Percentiles rank a stretch among this genome's conserved stretches.
phyloP scores from a whole-genome alignment of 1,140 invertebrate species.

The Zaprionus nigranus region DNA sequence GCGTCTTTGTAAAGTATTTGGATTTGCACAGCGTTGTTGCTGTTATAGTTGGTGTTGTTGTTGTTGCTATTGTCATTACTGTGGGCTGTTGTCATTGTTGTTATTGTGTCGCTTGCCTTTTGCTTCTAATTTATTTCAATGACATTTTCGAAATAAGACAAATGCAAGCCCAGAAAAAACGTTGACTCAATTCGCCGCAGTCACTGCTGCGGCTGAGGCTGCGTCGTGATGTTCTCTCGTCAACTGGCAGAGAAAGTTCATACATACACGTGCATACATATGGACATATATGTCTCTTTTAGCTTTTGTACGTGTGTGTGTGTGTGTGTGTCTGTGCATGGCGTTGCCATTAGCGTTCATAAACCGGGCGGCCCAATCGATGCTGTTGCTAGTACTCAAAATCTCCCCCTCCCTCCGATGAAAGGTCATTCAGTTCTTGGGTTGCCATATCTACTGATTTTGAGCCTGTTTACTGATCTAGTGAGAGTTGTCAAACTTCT shows the following conservation, averaged over 20 bases:
- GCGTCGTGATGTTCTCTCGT: constrained; percentile 23
- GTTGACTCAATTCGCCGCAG: background rate
- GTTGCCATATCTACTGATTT: too few species aligned
- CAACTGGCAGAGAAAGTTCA: constrained; percentile 46
- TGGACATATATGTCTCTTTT: constrained; percentile 4
- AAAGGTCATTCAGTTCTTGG: constrained; percentile 31
- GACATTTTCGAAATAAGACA: constrained; percentile 65
- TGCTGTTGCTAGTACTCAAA: background rate
- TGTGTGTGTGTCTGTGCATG: constrained; percentile 1
- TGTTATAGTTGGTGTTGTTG: constrained; percentile 20
- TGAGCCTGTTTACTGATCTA: too few species aligned
- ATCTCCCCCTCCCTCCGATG: constrained; percentile 10
- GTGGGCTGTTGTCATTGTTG: constrained; percentile 31
- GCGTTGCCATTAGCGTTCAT: constrained; percentile 29
- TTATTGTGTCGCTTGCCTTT: constrained; percentile 36
- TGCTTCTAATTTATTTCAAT: constrained; percentile 80
- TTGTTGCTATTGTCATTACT: constrained; percentile 60
- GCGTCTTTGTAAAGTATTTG: constrained; percentile 43
- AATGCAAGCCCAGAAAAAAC: constrained; percentile 30
- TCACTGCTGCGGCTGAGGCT: background rate
- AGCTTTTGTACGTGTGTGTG: background rate
- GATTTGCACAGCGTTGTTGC: constrained; percentile 51
- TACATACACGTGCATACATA: constrained; percentile 6
- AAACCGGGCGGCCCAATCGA: constrained; percentile 33
- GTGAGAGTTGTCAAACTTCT: too few species aligned